phyloP scores from a whole-genome alignment of 2,888 invertebrate genomes.

The Chromoteleia sp. region DNA sequence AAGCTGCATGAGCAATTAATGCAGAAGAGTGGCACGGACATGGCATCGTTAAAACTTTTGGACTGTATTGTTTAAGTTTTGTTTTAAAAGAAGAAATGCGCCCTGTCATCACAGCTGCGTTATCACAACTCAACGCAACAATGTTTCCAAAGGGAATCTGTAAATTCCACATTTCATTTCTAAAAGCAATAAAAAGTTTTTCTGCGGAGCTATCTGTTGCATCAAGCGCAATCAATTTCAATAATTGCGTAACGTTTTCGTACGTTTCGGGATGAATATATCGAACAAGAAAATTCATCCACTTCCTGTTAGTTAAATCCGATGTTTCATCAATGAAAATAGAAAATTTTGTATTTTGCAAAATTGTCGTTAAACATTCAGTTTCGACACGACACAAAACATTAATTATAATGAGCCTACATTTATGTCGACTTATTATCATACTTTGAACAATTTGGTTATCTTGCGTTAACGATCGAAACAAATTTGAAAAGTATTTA shows the following conservation, averaged over 20 bases:
- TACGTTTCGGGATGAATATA: conserved; percentile 33
- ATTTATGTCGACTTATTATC: background rate
- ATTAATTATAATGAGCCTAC: background rate
- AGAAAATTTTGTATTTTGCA: conserved; percentile 36
- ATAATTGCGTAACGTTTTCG: background rate
- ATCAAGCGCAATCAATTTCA: conserved; percentile 32
- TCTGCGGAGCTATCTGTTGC: conserved; percentile 28
- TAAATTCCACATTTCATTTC: conserved; percentile 31
- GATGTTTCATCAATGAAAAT: conserved; percentile 46
- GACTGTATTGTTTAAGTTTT: conserved; percentile 17
- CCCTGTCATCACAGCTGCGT: conserved; percentile 69
- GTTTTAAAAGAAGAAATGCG: conserved; percentile 59
- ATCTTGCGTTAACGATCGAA: too few relatives aligned
- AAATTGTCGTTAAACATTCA: background rate
- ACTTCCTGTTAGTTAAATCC: conserved; percentile 20
- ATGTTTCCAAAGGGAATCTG: conserved; percentile 64
- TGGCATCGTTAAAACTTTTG: background rate
- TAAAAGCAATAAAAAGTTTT: conserved; percentile 43
- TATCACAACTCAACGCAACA: conserved; percentile 54
- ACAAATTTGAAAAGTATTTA: too few relatives aligned
- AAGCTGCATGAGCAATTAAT: conserved; percentile 49
- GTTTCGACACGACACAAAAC: conserved; percentile 30
- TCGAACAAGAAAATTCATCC: conserved; percentile 42
- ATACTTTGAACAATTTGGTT: background rate
- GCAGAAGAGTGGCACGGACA: conserved; percentile 46